phyloP scores from a whole-genome alignment of 2,888 invertebrate genomes.

The Spilarctia lutea region DNA sequence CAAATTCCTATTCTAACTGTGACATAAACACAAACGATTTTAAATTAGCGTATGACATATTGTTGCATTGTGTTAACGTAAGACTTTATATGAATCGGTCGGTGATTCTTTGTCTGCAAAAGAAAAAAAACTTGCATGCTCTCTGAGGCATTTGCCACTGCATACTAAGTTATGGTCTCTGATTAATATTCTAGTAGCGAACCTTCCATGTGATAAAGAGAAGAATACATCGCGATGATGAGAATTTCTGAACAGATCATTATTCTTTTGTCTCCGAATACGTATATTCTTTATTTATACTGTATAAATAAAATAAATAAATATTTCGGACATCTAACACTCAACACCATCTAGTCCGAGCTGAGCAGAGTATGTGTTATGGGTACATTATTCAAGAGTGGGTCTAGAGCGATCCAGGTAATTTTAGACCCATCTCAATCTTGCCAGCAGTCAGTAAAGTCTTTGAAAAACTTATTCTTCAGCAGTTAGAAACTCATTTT shows the following conservation, averaged over 20 bases:
- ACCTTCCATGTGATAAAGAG: conserved; percentile 2
- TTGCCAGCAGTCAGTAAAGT: too few species aligned
- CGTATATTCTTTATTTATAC: too few species aligned
- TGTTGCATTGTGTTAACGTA: conserved; percentile 32
- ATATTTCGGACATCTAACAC: too few species aligned
- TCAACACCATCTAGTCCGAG: too few species aligned
- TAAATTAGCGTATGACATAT: conserved; percentile 14
- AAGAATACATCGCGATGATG: background rate
- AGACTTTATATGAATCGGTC: conserved; percentile 25
- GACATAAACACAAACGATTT: conserved; percentile 1
- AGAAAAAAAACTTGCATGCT: conserved; percentile 4
- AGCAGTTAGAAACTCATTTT: too few species aligned
- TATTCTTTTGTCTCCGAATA: background rate
- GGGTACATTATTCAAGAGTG: too few species aligned
- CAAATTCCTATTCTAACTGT: background rate
- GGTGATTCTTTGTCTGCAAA: conserved; percentile 28
- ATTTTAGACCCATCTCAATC: too few species aligned
- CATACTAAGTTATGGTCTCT: conserved; percentile 12
- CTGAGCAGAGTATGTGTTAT: too few species aligned
- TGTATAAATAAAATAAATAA: too few species aligned
- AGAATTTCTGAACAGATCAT: conserved; percentile 3
- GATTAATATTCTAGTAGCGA: conserved; percentile 17
- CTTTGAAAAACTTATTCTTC: too few species aligned
- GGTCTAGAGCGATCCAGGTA: too few species aligned
- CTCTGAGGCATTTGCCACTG: conserved; percentile 8